Percentiles rank a stretch among this genome's conserved stretches.
phyloP scores from a whole-genome alignment of 2,113 vertebrate genomes.

The Eulacestoma nigropectus region DNA sequence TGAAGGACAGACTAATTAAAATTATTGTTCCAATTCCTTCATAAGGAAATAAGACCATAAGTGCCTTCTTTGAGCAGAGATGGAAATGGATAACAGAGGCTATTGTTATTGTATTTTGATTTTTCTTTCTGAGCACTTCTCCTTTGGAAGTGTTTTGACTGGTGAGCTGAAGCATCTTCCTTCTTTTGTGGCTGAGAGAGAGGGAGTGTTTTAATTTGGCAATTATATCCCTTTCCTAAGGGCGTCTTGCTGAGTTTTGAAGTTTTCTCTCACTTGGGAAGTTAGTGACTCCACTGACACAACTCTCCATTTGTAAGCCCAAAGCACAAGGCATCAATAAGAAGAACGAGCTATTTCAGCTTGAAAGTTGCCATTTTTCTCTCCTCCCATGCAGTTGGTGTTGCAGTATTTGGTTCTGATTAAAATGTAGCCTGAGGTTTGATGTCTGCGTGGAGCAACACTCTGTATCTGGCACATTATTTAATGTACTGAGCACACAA shows the following conservation, averaged over 20 bases:
- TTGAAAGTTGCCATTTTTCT: not conserved
- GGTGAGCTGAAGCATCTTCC: not conserved
- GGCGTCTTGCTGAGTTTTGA: constrained; percentile 4
- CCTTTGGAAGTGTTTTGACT: not conserved
- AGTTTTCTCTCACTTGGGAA: not conserved
- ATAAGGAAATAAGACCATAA: not conserved
- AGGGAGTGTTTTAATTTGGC: not conserved
- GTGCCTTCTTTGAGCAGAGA: not conserved
- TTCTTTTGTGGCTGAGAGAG: not conserved
- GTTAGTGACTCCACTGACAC: not conserved
- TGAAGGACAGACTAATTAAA: constrained; percentile 6
- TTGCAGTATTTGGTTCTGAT: constrained; percentile 15
- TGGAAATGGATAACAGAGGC: not conserved
- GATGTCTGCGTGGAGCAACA: not conserved
- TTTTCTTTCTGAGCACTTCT: not conserved
- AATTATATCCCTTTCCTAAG: not conserved
- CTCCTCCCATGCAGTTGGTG: not conserved
- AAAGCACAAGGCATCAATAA: not conserved
- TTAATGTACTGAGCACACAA: not conserved
- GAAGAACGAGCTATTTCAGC: not conserved
- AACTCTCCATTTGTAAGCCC: not conserved
- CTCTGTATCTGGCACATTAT: not conserved
- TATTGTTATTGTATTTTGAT: not conserved
- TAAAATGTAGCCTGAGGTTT: constrained; percentile 14
- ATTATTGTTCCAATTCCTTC: not conserved